Conservation (phyloP, 1,140 invertebrate species). For the Radopholus similis region DNA sequence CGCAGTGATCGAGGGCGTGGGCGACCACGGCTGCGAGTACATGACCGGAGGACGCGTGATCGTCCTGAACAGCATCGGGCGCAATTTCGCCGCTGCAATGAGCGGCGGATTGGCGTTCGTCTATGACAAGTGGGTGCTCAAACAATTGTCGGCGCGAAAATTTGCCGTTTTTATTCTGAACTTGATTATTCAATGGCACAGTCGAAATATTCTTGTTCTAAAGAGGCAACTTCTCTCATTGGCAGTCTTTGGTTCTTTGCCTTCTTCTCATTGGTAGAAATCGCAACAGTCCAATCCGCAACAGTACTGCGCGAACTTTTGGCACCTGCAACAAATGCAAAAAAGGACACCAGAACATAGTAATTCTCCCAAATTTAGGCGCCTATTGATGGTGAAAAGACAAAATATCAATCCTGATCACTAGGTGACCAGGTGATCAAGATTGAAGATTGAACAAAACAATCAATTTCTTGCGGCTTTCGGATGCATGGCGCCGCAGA, state of each 20-base stretch:
- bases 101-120: conserved; percentile 94
- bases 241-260: neutral
- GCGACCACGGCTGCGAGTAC: conserved; percentile 98
- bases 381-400: too few species aligned
- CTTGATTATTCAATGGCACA: neutral
- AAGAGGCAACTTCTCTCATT: neutral
- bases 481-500: too few species aligned
- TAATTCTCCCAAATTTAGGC: too few species aligned
- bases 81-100: conserved; percentile 98
- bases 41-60: conserved; percentile 85
- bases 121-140: conserved; percentile 72
- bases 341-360: too few species aligned
- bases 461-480: too few species aligned
- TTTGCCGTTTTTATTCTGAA: neutral
- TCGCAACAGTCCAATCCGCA: conserved; percentile 58
- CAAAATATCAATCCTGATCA: too few species aligned
- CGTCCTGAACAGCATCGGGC: conserved; percentile 85
- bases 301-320: conserved; percentile 56
- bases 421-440: too few species aligned
- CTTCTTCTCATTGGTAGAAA: neutral
- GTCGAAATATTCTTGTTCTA: conserved; percentile 10
- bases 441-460: too few species aligned
- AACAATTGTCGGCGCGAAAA: neutral
- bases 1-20: conserved; percentile 86
- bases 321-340: conserved; percentile 54